phyloP scores from a whole-genome alignment of 2,888 invertebrate genomes.

The Zelleria hepariella region DNA sequence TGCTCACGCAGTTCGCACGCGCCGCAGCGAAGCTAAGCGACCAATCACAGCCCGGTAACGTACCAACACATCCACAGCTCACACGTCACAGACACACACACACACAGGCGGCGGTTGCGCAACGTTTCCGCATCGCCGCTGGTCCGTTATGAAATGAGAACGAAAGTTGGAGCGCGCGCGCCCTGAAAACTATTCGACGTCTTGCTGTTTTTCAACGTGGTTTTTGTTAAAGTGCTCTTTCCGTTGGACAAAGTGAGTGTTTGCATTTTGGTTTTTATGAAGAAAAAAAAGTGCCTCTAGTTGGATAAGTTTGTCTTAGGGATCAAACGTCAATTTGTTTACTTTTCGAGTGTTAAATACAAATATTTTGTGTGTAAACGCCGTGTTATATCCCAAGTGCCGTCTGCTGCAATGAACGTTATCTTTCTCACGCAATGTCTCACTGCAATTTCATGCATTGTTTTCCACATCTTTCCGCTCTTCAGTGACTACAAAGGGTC shows the following conservation, averaged over 20 bases:
- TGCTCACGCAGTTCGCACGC: slow-evolving; percentile 42
- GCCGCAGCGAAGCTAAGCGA: slow-evolving; percentile 16
- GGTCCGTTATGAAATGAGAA: slow-evolving; percentile 20
- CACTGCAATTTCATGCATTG: too few species aligned
- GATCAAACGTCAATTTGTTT: background rate
- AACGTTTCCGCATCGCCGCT: slow-evolving; percentile 23
- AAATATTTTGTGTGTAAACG: background rate
- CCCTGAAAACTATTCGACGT: slow-evolving; percentile 7
- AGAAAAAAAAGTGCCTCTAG: background rate
- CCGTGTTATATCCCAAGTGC: background rate
- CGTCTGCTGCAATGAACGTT: background rate
- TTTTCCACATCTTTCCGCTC: too few species aligned
- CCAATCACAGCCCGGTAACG: slow-evolving; percentile 35
- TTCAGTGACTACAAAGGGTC: too few species aligned
- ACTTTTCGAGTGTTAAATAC: background rate
- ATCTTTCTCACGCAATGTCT: background rate
- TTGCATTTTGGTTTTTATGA: background rate
- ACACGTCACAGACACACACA: slow-evolving; percentile 12
- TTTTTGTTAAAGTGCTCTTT: background rate
- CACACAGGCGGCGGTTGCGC: slow-evolving; percentile 23
- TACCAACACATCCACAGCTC: slow-evolving; percentile 28
- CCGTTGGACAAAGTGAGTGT: background rate
- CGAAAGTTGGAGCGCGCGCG: slow-evolving; percentile 9
- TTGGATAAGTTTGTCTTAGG: background rate
- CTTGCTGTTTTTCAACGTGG: background rate